Evolutionary conservation across 2,888 invertebrate species (phyloP).

Genomic region (Nysson spinosus): DNA sequence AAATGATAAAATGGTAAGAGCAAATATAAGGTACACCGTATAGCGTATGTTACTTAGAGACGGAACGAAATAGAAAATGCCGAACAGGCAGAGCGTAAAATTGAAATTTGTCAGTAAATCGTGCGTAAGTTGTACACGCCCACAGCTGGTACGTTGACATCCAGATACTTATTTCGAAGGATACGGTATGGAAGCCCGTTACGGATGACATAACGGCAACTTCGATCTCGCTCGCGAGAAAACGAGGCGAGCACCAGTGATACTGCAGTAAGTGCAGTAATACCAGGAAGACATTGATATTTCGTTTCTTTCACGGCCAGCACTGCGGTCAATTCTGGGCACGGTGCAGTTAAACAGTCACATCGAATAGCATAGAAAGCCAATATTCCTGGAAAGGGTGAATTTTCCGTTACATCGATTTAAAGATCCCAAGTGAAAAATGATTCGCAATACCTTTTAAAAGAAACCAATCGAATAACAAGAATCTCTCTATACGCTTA

Average conservation of each 20-base stretch:
- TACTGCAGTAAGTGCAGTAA: constrained; percentile 13
- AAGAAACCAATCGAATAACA: too few relatives aligned
- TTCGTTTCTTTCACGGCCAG: constrained; percentile 43
- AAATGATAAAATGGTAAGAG: not conserved
- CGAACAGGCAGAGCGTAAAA: constrained; percentile 29
- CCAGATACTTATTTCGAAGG: constrained; percentile 10
- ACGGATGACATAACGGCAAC: constrained; percentile 61
- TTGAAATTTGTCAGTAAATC: constrained; percentile 32
- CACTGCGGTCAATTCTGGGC: constrained; percentile 39
- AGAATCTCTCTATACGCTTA: too few relatives aligned
- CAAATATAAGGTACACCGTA: not conserved
- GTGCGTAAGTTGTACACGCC: constrained; percentile 29
- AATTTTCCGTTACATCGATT: too few relatives aligned
- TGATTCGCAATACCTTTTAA: too few relatives aligned
- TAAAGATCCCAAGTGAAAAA: too few relatives aligned
- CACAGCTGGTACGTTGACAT: constrained; percentile 25
- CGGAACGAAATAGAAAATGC: constrained; percentile 27
- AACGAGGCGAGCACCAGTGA: constrained; percentile 37
- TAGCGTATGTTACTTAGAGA: constrained; percentile 14
- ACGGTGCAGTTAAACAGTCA: too few relatives aligned
- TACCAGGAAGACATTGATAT: constrained; percentile 43
- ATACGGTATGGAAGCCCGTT: constrained; percentile 48
- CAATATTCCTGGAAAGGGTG: too few relatives aligned
- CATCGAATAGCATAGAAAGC: too few relatives aligned
- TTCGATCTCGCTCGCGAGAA: constrained; percentile 27